Base-by-base conservation (phyloP, 2,113 vertebrate species). In the Isurus oxyrinchus region DNA sequence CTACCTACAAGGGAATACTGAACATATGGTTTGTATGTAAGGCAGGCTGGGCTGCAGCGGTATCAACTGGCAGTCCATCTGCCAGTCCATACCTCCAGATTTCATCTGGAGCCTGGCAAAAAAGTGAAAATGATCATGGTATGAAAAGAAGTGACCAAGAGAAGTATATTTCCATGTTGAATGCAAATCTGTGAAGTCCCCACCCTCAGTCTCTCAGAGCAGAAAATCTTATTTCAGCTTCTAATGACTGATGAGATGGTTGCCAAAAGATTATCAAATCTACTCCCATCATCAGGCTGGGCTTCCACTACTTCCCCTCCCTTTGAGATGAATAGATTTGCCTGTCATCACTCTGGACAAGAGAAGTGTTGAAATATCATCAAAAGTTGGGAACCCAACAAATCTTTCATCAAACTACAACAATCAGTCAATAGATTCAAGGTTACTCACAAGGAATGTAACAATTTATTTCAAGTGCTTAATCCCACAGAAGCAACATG, bases 381-480 rank as follows among this genome's bases (percentile, higher is more conserved):
- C 25, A 4, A 16, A 94, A 63, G n/a, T 66, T 94, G 16, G 2
- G 59, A 94, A 94, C n/a, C 27, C 55, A n/a, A 35, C 55, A 91
- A 59, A 61, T n/a, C 3, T n/a, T 91, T 88, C 86, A 53, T 14
- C 31, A 94, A 63, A 61, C 61, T 94, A 55, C 57, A 63, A 2
- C 57, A 94, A 63, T n/a, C 90, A 63, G 90, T 94, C n/a, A 63
- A n/a, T 35, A 63, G 90, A 94, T 63, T n/a, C 59, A 84, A 84
- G 40, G 40, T 84, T 84, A 44, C 14, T 84, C 81, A 44, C 16
- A 84, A 84, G 14, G 19, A 44, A 40, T 84, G 0, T 44, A 84
- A 81, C 3, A 16, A 40, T 40, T n/a, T 81, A 13, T 40, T 63
- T 16, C 59, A 94, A 63, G 16, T 44, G 90, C 16, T 63, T 63